Base-by-base conservation (phyloP, 2,888 invertebrate genomes). In the Baronia brevicornis region DNA sequence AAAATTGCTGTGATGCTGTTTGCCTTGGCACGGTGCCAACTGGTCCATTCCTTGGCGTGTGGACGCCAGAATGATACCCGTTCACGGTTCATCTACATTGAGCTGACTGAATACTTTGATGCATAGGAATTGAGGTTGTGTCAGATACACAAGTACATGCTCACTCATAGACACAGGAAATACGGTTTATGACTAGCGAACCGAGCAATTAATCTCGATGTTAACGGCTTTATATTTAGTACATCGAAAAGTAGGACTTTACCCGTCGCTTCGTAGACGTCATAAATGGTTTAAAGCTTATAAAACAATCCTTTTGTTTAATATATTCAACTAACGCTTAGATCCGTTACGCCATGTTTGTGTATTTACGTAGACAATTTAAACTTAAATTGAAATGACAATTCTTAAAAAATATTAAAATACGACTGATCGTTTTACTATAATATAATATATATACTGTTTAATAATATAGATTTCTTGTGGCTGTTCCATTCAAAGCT, bases 41-140 rank as follows among this genome's bases (percentile, higher is more conserved):
- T 72, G 67, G 63, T 77, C 65, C 72, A 71, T 77, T 75, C 79
- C 72, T 68, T 55, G 63, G 64, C 61, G 58, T 52, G 62, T 59
- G 57, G 54, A 63, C 59, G 61, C 53, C 49, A 60, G 60, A 70
- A 67, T 70, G 72, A 74, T 78, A 66, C 66, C 66, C 55, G 74
- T 77, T 74, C 74, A 73, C 71, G 72, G 73, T 71, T 77, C 77
- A 66, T 72, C 64, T 72, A 63, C 60, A 59, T 60, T 59, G 59
- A 54, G 54, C 66, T 68, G 71, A 67, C 68, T 64, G 60, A 64
- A n/a, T 62, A 66, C 74, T 75, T 74, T 73, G 70, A 74, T 63
- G 69, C 71, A 58, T 57, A 54, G 59, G 56, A 63, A 75, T 73
- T 60, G 68, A 70, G 74, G 71, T 73, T 75, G 32, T 42, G 36